These are phyloP conservation scores for Triplophysa tibetana DNA, from an alignment of 2,113 vertebrate genomes.

Conservation along the genomic window DNA sequence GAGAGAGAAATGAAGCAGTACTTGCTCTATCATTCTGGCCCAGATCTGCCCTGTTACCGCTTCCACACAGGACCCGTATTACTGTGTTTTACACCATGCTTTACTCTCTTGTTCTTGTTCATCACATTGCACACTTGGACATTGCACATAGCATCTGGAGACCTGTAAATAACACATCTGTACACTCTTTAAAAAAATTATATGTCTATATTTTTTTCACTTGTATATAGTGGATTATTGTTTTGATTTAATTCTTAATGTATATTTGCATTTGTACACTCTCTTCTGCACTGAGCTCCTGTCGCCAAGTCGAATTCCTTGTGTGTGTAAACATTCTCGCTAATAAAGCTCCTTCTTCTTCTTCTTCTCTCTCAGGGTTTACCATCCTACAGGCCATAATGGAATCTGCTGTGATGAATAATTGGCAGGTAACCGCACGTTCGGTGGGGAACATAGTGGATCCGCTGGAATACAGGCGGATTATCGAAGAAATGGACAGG, in stretches of 20 bases:
- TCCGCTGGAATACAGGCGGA: slow-evolving; percentile 88
- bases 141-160: too few species aligned
- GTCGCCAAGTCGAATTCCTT: too few species aligned
- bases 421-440: slow-evolving; percentile 97
- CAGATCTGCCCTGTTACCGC: slow-evolving; percentile 16
- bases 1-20: slow-evolving; percentile 13
- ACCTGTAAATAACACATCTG: too few species aligned
- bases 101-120: slow-evolving; percentile 2
- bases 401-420: slow-evolving; percentile 97
- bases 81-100: slow-evolving; percentile 14
- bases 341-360: too few species aligned
- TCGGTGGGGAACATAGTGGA: slow-evolving; percentile 94
- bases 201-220: too few species aligned
- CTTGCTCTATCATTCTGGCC: slow-evolving; percentile 41
- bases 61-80: not conserved
- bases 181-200: too few species aligned
- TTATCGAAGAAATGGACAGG: slow-evolving; percentile 98
- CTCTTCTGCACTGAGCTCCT: too few species aligned
- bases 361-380: slow-evolving; percentile 78
- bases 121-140: too few species aligned
- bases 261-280: too few species aligned
- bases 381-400: slow-evolving; percentile 96
- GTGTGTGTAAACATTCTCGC: too few species aligned
- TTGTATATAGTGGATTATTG: too few species aligned
- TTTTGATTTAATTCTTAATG: too few species aligned